Conservation (phyloP, 2,888 invertebrate genomes). For the Agonum fuliginosum region DNA sequence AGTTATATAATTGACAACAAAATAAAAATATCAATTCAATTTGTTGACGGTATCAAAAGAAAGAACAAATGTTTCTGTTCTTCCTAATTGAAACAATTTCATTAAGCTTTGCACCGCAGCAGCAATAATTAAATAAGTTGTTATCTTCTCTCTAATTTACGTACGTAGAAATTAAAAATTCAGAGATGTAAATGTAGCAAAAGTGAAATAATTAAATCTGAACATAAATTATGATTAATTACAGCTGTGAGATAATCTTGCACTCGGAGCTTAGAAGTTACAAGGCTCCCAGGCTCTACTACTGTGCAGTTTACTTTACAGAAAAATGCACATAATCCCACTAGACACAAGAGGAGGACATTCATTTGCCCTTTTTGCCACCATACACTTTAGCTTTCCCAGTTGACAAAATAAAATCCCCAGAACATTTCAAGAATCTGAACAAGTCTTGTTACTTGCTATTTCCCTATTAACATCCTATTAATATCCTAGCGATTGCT, state of each 20-base stretch:
- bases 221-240: slow-evolving; percentile 51
- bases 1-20: no score
- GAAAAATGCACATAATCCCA: not conserved
- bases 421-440: no score
- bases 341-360: no score
- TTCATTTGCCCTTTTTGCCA: no score
- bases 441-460: no score
- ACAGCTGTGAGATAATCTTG: slow-evolving; percentile 9
- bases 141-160: slow-evolving; percentile 10
- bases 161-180: slow-evolving; percentile 15
- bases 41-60: no score
- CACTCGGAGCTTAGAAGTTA: not conserved
- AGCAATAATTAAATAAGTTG: not conserved
- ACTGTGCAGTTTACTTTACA: not conserved
- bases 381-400: no score
- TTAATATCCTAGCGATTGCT: no score
- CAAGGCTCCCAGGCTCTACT: slow-evolving; percentile 5
- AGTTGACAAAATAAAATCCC: no score
- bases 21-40: no score
- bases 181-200: slow-evolving; percentile 33
- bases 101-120: not conserved
- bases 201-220: slow-evolving; percentile 46
- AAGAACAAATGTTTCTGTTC: no score
- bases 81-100: not conserved
- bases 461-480: no score